These are phyloP conservation scores for Oryzias javanicus DNA, from an alignment of 2,113 vertebrate genomes.

Conservation along the genomic window DNA sequence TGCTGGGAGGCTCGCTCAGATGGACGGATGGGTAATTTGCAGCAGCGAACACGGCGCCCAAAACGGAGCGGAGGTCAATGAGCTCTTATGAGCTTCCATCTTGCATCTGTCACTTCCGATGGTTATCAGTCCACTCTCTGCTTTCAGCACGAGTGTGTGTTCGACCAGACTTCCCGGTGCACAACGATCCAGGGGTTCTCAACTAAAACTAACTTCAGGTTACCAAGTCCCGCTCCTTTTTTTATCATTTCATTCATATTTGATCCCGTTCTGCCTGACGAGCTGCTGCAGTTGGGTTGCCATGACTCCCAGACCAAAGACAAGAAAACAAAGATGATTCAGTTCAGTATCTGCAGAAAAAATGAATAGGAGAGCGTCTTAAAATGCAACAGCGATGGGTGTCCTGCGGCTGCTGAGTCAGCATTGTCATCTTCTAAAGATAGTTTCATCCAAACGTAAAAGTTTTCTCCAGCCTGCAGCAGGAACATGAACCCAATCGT, in stretches of 20 bases:
- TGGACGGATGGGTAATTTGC: conserved; percentile 52
- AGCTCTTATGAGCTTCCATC: conserved; percentile 45
- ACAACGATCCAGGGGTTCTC: conserved; percentile 16
- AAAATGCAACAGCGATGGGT: conserved; percentile 4
- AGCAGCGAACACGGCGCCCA: conserved; percentile 16
- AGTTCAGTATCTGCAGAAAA: conserved; percentile 22
- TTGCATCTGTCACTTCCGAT: conserved; percentile 55
- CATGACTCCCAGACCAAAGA: conserved; percentile 38
- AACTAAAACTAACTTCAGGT: conserved; percentile 22
- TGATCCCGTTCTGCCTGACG: conserved; percentile 36
- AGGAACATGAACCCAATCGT: conserved; percentile 27
- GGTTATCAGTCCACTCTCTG: conserved; percentile 37
- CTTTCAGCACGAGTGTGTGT: conserved; percentile 4
- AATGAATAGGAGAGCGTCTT: conserved; percentile 31
- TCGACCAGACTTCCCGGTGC: conserved; percentile 21
- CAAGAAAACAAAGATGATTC: conserved; percentile 36
- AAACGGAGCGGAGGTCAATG: conserved; percentile 55
- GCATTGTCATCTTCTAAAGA: conserved; percentile 5
- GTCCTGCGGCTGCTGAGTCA: conserved; percentile 16
- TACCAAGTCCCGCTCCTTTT: conserved; percentile 20
- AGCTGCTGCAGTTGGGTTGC: conserved; percentile 31
- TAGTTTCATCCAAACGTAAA: not conserved
- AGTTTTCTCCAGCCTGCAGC: not conserved
- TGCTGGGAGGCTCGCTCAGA: conserved; percentile 14
- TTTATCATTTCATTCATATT: conserved; percentile 29